A percentile compares a stretch with the other conserved stretches of the same genome.
phyloP scores from a whole-genome alignment of 2,888 invertebrate genomes.

The Trichacis sp. region DNA sequence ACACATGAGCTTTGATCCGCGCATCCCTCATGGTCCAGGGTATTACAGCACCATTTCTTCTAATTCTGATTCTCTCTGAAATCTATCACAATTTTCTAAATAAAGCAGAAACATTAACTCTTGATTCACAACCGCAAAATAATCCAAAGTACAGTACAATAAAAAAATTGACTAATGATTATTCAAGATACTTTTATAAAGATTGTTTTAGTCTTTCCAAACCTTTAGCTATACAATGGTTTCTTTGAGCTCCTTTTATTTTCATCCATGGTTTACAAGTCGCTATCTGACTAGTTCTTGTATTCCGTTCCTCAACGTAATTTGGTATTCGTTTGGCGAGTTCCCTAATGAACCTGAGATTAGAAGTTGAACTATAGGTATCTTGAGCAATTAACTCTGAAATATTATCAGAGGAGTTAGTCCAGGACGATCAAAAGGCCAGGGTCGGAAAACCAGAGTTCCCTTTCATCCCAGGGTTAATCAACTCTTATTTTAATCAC shows the following conservation, averaged over 20 bases:
- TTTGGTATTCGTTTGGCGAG: constrained; percentile 42
- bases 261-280: constrained; percentile 18
- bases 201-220: too few relatives aligned
- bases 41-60: constrained; percentile 11
- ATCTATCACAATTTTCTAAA: background rate
- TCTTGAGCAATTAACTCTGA: constrained; percentile 64
- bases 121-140: background rate
- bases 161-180: too few relatives aligned
- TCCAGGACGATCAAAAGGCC: constrained; percentile 46
- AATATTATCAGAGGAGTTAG: constrained; percentile 61
- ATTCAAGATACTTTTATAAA: too few relatives aligned
- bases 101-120: background rate
- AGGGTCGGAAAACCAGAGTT: constrained; percentile 28
- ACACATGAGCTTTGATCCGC: constrained; percentile 17
- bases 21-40: constrained; percentile 23
- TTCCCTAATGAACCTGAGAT: constrained; percentile 64
- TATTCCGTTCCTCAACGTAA: constrained; percentile 50
- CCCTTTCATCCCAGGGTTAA: constrained; percentile 47
- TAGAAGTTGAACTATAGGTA: constrained; percentile 61
- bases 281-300: constrained; percentile 6
- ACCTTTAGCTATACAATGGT: too few relatives aligned
- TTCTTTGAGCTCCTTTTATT: constrained; percentile 12
- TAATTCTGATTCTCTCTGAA: constrained; percentile 30
- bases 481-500: constrained; percentile 55
- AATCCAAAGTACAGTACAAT: too few relatives aligned